These are phyloP conservation scores for Sebastes cheni DNA, from an alignment of 2,797 vertebrate genomes.

Conservation along the genomic window DNA sequence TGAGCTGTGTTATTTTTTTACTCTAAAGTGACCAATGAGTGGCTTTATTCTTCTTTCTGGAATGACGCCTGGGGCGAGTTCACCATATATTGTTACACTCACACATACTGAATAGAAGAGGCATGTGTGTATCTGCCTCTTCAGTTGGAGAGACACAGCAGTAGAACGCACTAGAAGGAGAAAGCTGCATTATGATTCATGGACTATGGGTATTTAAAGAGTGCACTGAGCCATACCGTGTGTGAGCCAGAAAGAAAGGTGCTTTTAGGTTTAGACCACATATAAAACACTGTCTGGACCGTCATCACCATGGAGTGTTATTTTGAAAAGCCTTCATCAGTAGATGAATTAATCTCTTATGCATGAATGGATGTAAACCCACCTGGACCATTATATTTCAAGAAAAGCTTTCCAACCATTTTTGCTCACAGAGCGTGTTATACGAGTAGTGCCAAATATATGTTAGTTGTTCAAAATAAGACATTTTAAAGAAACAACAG, in stretches of 20 bases:
- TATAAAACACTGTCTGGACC: constrained; percentile 32
- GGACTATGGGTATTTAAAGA: constrained; percentile 36
- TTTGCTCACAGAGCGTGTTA: not conserved
- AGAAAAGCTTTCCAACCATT: not conserved
- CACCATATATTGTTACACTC: constrained; percentile 16
- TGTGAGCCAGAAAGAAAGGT: constrained; percentile 36
- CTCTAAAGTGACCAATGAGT: constrained; percentile 44
- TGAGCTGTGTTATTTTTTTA: constrained; percentile 13
- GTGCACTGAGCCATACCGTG: constrained; percentile 27
- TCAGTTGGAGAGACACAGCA: constrained; percentile 26
- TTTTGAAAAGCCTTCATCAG: constrained; percentile 21
- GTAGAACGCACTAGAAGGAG: constrained; percentile 14
- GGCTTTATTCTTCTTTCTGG: constrained; percentile 35
- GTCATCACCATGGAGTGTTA: constrained; percentile 4
- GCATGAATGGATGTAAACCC: not conserved
- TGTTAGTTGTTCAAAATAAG: not conserved
- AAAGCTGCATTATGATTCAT: constrained; percentile 53
- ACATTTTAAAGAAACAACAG: not conserved
- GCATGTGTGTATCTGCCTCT: constrained; percentile 14
- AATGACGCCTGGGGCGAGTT: constrained; percentile 15
- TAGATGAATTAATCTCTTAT: not conserved
- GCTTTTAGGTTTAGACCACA: constrained; percentile 41
- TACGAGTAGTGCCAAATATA: not conserved
- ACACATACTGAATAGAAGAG: not conserved
- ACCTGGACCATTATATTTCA: not conserved